Evolutionary conservation across 2,113 vertebrate species (phyloP), one percentile per base, ranked within the genome.

Genomic region (Tichodroma muraria): DNA sequence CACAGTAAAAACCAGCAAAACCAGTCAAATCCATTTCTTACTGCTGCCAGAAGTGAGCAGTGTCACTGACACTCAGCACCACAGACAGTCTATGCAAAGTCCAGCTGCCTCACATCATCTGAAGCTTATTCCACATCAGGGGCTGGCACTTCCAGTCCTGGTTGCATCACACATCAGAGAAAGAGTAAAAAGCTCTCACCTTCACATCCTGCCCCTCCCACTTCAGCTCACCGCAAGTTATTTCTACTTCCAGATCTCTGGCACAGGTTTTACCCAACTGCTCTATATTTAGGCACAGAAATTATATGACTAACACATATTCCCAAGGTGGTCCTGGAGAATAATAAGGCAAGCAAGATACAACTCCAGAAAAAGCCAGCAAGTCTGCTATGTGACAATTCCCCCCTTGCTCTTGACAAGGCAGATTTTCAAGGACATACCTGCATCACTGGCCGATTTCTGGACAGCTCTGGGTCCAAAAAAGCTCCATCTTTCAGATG

Each of bases 381-480:
- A 54, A 37, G 22, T 77, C n/a, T 64, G 20, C 2, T 79, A 11
- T 61, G 12, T 33, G 22, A 78, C 44, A 63, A 44, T 5, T 71
- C 6, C 28, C 10, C 24, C 18, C 15, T 6, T 69, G n/a, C 14
- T 87, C 61, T 52, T 59, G 13, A 13, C 37, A 78, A 44, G 17
- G 9, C n/a, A 75, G 52, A 90, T 54, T 85, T 88, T 64, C 53
- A 37, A 56, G 49, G 47, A 85, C 88, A 31, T 97, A 98, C 99
- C 98, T 37, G 98, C 97, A 85, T 99, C 99, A 64, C 97, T 98
- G 78, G 97, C 97, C n/a, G 98, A 98, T 95, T 98, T 99, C 97
- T 98, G 99, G 37, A 99, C 97, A 63, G 98, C 80, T 80, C 98
- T 98, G 19, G 98, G 97, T 95, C 98, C 98, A 97, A 99, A 99